A percentile compares a stretch with the other conserved stretches of the same genome.
phyloP scores from a whole-genome alignment of 30 jellyfish, hydroid and myxozoan species.

The Aurelia aurita complex sp. Pacific region DNA sequence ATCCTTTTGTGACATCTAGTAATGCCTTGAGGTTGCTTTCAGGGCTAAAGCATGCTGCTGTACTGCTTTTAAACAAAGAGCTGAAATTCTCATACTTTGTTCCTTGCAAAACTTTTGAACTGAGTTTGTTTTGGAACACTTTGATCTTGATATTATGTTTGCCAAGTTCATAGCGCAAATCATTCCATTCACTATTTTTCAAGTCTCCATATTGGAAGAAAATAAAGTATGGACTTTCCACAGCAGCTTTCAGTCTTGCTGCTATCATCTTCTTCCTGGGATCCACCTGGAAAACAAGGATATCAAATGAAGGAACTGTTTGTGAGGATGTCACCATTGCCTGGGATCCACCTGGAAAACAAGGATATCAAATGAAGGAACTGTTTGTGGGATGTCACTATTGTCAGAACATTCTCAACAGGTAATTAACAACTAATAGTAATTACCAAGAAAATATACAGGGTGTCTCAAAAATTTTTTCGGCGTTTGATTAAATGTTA shows the following conservation, averaged over 20 bases:
- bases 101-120: conserved; percentile 38
- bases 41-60: conserved; percentile 70
- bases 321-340: background rate
- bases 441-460: too few relatives aligned
- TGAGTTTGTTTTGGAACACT: conserved; percentile 64
- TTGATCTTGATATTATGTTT: conserved; percentile 33
- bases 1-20: conserved; percentile 41
- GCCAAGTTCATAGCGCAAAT: conserved; percentile 61
- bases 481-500: too few relatives aligned
- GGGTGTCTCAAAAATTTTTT: too few relatives aligned
- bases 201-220: conserved; percentile 62
- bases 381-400: too few relatives aligned
- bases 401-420: background rate
- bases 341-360: conserved; percentile 23
- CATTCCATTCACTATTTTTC: conserved; percentile 71
- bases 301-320: too few relatives aligned
- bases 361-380: background rate
- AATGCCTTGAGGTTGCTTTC: conserved; percentile 35
- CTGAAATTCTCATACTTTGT: conserved; percentile 52
- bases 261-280: conserved; percentile 46
- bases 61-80: conserved; percentile 40
- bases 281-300: conserved; percentile 2
- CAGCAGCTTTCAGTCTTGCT: conserved; percentile 47
- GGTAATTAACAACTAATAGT: too few relatives aligned
- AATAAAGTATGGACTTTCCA: conserved; percentile 41